phyloP scores from a whole-genome alignment of 1,140 invertebrate species.

The Thaumatotibia leucotreta region DNA sequence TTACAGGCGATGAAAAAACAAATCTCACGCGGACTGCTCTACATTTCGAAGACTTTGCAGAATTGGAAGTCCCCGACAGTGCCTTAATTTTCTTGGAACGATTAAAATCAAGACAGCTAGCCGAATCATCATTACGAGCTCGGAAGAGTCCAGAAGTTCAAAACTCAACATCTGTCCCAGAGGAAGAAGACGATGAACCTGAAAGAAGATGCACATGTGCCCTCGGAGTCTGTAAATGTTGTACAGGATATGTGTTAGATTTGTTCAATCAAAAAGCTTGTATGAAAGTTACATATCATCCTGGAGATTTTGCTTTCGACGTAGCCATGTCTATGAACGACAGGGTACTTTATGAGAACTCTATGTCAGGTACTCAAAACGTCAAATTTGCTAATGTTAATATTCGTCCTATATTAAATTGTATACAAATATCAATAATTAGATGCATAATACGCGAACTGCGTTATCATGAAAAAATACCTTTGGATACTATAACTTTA shows the following conservation, averaged over 20 bases:
- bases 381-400: too few species aligned
- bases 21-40: conserved; percentile 17
- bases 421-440: too few species aligned
- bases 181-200: conserved; percentile 12
- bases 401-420: too few species aligned
- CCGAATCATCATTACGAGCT: conserved; percentile 22
- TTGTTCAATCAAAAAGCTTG: conserved; percentile 84
- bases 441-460: too few species aligned
- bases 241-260: conserved; percentile 78
- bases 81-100: conserved; percentile 37
- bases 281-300: conserved; percentile 84
- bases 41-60: conserved; percentile 3
- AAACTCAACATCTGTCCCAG: conserved; percentile 29
- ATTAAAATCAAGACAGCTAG: conserved; percentile 33
- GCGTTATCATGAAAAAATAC: too few species aligned
- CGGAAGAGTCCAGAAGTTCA: conserved; percentile 30
- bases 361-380: conserved; percentile 83
- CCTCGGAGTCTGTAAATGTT: conserved; percentile 67
- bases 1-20: conserved; percentile 9
- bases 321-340: conserved; percentile 83
- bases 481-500: too few species aligned
- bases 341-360: conserved; percentile 82
- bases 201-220: conserved; percentile 51
- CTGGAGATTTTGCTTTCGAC: conserved; percentile 85
- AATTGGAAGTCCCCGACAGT: conserved; percentile 44